A percentile compares a stretch with the other conserved stretches of the same genome.
These are phyloP conservation scores for Danionella cerebrum DNA, from an alignment of 2,113 vertebrate species.

Conservation along the genomic window DNA sequence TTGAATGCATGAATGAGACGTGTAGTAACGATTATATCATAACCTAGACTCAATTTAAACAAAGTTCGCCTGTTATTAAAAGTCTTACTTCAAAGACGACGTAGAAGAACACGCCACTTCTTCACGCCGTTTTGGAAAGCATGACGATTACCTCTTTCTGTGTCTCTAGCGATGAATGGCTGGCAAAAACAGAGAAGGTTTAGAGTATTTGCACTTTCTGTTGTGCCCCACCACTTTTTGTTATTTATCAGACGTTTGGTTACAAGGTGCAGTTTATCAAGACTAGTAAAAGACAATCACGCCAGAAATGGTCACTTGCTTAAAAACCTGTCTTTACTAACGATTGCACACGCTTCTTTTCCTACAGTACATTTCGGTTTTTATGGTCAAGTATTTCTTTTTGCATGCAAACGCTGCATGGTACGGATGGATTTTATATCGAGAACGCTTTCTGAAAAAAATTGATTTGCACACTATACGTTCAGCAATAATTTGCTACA, in stretches of 20 bases:
- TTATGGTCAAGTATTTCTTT: constrained; percentile 29
- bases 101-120: constrained; percentile 42
- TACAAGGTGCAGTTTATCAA: constrained; percentile 20
- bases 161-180: constrained; percentile 42
- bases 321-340: constrained; percentile 22
- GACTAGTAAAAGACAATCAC: constrained; percentile 45
- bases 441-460: constrained; percentile 21
- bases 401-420: constrained; percentile 43
- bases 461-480: constrained; percentile 63
- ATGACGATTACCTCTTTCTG: constrained; percentile 37
- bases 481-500: constrained; percentile 66
- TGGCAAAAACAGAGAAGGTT: constrained; percentile 28
- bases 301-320: constrained; percentile 22
- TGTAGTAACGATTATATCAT: constrained; percentile 48
- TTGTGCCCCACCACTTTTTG: neutral
- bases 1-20: constrained; percentile 47
- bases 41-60: constrained; percentile 52
- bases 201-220: neutral
- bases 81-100: constrained; percentile 44
- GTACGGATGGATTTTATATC: constrained; percentile 29
- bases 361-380: constrained; percentile 17
- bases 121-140: constrained; percentile 61
- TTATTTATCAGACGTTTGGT: neutral
- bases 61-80: constrained; percentile 46
- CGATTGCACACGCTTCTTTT: constrained; percentile 27